Percentiles rank a stretch among this genome's conserved stretches.
Conservation (phyloP, 30 jellyfish, hydroid and myxozoan genomes). For the Nemopilema nomurai region DNA sequence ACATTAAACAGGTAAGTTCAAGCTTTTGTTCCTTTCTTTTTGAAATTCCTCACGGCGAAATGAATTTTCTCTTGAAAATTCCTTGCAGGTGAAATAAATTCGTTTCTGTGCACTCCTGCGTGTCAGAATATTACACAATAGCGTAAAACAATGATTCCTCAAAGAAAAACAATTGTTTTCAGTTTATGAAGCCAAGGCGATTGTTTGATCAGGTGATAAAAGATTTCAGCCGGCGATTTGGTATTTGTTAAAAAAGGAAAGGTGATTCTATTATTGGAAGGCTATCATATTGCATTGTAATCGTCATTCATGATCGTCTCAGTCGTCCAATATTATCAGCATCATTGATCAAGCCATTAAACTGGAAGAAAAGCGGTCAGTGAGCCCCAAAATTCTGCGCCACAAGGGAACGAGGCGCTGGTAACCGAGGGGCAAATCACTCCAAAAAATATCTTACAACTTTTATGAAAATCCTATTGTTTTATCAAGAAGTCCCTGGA, state of each 20-base stretch:
- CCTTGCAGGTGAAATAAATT: not conserved
- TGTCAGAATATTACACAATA: not conserved
- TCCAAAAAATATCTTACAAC: not conserved
- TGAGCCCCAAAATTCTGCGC: too few species aligned
- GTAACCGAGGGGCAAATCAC: not conserved
- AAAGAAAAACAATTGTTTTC: not conserved
- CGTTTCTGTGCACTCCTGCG: not conserved
- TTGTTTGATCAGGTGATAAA: not conserved
- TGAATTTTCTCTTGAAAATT: not conserved
- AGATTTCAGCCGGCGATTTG: not conserved
- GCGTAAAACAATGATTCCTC: not conserved
- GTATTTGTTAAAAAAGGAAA: not conserved
- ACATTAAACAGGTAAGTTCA: conserved; percentile 73
- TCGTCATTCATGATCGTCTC: too few species aligned
- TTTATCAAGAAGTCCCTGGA: too few species aligned
- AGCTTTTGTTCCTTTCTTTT: not conserved
- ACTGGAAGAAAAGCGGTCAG: too few species aligned
- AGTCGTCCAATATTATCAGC: too few species aligned
- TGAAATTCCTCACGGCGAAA: not conserved
- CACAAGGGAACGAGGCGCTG: too few species aligned
- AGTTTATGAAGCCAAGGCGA: not conserved
- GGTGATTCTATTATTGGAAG: too few species aligned
- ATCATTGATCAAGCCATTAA: too few species aligned
- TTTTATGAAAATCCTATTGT: not conserved
- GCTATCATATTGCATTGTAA: too few species aligned